Conservation (phyloP, 2,113 vertebrate species). For the Pelobates fuscus region DNA sequence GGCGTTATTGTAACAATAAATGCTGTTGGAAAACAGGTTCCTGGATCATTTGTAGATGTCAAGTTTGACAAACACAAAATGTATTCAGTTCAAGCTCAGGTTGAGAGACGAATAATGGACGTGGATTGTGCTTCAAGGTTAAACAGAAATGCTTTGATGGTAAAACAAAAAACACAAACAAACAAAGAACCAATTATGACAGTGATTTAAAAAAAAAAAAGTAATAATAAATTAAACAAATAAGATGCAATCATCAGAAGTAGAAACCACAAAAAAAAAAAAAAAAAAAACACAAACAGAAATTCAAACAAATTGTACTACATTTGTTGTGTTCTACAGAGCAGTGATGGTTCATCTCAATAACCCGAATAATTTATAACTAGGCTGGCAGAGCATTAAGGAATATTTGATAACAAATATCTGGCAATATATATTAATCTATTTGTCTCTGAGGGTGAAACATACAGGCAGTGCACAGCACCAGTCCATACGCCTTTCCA, state of each 20-base stretch:
- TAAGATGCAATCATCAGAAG: not conserved
- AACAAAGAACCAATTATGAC: too few species aligned
- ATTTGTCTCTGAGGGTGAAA: not conserved
- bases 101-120: not conserved
- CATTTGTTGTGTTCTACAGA: too few species aligned
- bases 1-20: too few species aligned
- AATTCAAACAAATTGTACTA: too few species aligned
- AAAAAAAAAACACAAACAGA: not conserved
- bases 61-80: not conserved
- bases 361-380: too few species aligned
- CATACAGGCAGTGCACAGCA: not conserved
- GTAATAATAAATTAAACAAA: not conserved
- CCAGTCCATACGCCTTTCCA: slow-evolving; percentile 10
- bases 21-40: too few species aligned
- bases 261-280: not conserved
- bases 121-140: not conserved
- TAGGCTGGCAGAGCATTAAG: too few species aligned
- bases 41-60: not conserved
- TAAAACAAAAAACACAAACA: too few species aligned
- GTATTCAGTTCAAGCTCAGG: not conserved
- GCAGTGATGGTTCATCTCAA: too few species aligned
- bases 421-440: too few species aligned
- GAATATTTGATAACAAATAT: too few species aligned
- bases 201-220: too few species aligned
- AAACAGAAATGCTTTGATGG: not conserved